Evolutionary conservation across 2,797 vertebrate genomes (phyloP), one percentile per base, ranked within the genome.

Genomic region (Premnoplex brunnescens): DNA sequence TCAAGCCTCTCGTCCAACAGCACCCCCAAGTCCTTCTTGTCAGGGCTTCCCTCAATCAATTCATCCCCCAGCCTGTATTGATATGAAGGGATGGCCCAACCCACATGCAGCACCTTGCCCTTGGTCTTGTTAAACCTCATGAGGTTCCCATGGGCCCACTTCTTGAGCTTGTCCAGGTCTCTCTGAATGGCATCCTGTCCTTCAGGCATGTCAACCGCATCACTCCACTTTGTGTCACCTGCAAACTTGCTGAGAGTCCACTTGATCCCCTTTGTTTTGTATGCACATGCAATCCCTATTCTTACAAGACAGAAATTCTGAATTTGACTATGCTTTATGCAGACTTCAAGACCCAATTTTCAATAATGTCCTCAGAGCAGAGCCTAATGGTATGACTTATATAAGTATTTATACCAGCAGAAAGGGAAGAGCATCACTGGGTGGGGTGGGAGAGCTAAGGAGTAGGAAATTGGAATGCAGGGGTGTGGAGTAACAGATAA

Each of bases 81-180:
- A 3, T 37, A 28, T 2, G 0, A 0, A 16, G 2, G 2, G 0
- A 28, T 37, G 8, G 6, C 5, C 8, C 3, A 6, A 4, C 3
- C 3, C 46, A 67, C 9, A 3, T 18, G 28, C 60, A 34, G 37
- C 11, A 14, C 6, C 4, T 34, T 46, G 14, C 1, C 6, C 11
- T 59, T 39, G 34, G 14, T 44, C 20, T 37, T 80, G 3, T 59
- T 52, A 46, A 46, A 39, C 17, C 7, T 28, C 7, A 34, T 52
- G 37, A 39, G 2, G 14, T 39, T 52, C 9, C 7, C 20, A 15
- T 30, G 13, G 16, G 2, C 20, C 6, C 52, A 14, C 4, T 21
- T 59, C n/a, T 34, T 3, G 16, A 39, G 20, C 28, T 44, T 58
- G 5, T 51, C 15, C 58, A 37, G 12, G 36, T 58, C 23, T 13